These are phyloP conservation scores for Chydorus sphaericus DNA, from an alignment of 2,888 invertebrate species.

Conservation along the genomic window DNA sequence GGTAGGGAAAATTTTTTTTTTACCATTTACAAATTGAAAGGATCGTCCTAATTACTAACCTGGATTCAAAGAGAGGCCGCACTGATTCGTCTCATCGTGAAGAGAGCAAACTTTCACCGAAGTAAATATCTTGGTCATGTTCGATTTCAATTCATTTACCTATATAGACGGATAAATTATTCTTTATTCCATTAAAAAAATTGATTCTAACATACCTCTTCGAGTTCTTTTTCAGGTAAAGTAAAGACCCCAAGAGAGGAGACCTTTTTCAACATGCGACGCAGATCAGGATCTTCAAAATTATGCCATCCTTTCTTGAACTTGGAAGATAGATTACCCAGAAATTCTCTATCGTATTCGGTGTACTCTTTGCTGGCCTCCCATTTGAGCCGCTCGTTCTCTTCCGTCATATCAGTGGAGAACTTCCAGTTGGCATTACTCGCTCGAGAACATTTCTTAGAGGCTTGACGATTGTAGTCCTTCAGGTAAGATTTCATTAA, in stretches of 20 bases:
- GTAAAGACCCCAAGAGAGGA: not conserved
- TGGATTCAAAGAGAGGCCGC: not conserved
- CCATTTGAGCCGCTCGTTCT: conserved; percentile 38
- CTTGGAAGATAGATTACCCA: not conserved
- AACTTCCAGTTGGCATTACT: conserved; percentile 55
- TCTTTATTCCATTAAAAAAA: too few species aligned
- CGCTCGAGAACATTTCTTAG: conserved; percentile 41
- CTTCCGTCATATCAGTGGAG: conserved; percentile 57
- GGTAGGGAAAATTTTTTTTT: too few species aligned
- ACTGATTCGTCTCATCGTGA: not conserved
- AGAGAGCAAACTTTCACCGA: not conserved
- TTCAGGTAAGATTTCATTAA: conserved; percentile 14
- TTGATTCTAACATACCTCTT: too few species aligned
- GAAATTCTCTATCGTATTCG: not conserved
- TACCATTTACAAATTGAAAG: too few species aligned
- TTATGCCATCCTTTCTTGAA: not conserved
- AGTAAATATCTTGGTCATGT: not conserved
- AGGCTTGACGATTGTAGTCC: conserved; percentile 26
- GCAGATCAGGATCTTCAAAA: not conserved
- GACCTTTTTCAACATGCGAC: not conserved
- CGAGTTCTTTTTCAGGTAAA: not conserved
- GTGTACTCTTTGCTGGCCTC: not conserved
- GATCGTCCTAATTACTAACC: too few species aligned
- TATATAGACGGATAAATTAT: too few species aligned
- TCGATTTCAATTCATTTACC: not conserved